Percentiles rank a stretch among this genome's conserved stretches.
phyloP scores from a whole-genome alignment of 2,888 invertebrate species.

The Torymus aiolomorphi region DNA sequence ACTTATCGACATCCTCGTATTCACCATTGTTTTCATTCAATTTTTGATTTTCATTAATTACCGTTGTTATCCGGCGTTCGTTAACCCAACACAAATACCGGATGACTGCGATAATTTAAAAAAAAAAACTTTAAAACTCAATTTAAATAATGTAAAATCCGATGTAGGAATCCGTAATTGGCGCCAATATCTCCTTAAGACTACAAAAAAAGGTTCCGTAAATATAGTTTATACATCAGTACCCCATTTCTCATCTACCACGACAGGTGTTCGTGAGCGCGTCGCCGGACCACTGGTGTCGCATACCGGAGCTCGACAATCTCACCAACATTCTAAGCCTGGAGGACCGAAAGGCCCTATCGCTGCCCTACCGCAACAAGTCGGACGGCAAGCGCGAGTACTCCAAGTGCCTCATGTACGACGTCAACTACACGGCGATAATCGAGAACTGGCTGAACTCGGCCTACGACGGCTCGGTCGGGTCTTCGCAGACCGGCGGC shows the following conservation, averaged over 20 bases:
- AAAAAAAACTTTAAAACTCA: no score
- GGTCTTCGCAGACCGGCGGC: not conserved
- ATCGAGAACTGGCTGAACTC: constrained; percentile 68
- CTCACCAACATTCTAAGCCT: constrained; percentile 75
- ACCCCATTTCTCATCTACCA: not conserved
- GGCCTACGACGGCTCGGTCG: constrained; percentile 46
- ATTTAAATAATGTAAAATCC: no score
- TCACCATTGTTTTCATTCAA: no score
- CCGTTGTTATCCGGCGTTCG: no score
- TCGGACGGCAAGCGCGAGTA: constrained; percentile 75
- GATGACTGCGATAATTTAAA: no score
- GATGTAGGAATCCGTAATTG: no score
- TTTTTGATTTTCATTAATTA: no score
- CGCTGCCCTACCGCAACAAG: constrained; percentile 75
- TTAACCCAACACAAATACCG: no score
- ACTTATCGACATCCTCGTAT: no score
- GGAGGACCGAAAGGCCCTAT: constrained; percentile 77
- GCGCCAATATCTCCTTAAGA: no score
- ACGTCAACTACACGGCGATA: constrained; percentile 76
- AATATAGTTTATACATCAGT: not conserved
- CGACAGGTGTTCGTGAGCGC: constrained; percentile 82
- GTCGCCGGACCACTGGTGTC: constrained; percentile 83
- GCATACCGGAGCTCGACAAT: constrained; percentile 78
- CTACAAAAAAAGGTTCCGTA: no score
- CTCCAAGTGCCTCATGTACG: constrained; percentile 78